Base-by-base conservation (phyloP, 2,888 invertebrate genomes). In the Cephus pygmeus region DNA sequence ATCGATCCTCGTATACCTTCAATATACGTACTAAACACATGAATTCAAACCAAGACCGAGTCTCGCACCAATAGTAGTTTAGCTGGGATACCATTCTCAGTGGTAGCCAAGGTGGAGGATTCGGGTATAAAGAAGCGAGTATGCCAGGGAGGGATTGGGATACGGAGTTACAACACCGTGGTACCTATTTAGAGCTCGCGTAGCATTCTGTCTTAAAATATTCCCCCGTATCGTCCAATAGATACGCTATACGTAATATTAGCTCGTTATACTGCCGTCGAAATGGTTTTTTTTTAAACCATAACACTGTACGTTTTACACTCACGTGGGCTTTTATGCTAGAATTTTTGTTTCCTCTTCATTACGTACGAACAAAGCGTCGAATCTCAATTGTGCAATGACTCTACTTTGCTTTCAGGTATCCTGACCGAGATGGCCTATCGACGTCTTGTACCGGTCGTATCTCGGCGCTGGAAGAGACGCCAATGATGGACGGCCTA, bases 161-260 rank as follows among this genome's bases (percentile, higher is more conserved):
- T 73, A 71, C 76, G 76, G 75, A 80, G 82, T 84, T 84, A 81
- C 83, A 83, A 81, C 81, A 81, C 81, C 82, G 81, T 77, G 77
- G 82, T 75, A 79, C 81, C 82, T 84, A 86, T 86, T 86, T 85
- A 82, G 84, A 85, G 86, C 83, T 77, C 79, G 79, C 82, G 80
- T 81, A 83, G 79, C 81, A 83, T 83, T 83, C 79, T 79, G 80
- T 84, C 85, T 85, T 83, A 85, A 85, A 85, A 86, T 86, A 85
- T 85, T 83, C 81, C 77, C 75, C 78, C 81, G 77, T 78, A 81
- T 84, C 82, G 79, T 81, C 74, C 81, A 83, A 83, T 84, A 80
- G 84, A 82, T 81, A 84, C 76, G 74, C 78, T 81, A 77, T 79
- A 77, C 80, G 76, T 79, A 76, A 79, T 81, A 77, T 79, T 77